Evolutionary conservation across 2,888 invertebrate genomes (phyloP).

Genomic region (Drosophila peninsularis): DNA sequence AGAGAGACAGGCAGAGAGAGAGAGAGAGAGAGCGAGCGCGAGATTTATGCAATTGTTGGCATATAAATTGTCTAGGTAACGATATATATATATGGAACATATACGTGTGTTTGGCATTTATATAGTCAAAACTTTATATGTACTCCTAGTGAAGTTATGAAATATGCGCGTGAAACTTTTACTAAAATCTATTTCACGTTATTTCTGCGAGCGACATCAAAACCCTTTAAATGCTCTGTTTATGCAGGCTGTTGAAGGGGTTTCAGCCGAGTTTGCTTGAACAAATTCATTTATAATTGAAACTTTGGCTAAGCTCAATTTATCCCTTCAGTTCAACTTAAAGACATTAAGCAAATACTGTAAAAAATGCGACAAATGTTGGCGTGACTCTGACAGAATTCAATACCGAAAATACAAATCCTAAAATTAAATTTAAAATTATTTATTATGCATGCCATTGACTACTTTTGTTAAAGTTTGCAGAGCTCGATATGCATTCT

Average conservation of each 20-base stretch:
- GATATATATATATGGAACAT: slow-evolving; percentile 28
- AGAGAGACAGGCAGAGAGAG: neutral
- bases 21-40: slow-evolving; percentile 10
- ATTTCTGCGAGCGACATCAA: neutral
- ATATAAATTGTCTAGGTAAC: slow-evolving; percentile 65
- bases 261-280: neutral
- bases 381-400: neutral
- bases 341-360: neutral
- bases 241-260: neutral
- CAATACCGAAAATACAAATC: neutral
- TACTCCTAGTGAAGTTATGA: slow-evolving; percentile 28
- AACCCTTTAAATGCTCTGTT: neutral
- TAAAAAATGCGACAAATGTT: neutral
- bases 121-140: slow-evolving; percentile 37
- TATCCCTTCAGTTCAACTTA: neutral
- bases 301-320: neutral
- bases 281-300: slow-evolving; percentile 1
- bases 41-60: slow-evolving; percentile 47
- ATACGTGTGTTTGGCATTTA: slow-evolving; percentile 33
- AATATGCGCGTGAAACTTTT: slow-evolving; percentile 33
- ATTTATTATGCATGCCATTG: neutral
- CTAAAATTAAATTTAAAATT: neutral
- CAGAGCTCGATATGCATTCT: neutral
- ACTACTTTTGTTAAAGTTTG: neutral
- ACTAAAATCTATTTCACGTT: slow-evolving; percentile 5